These are phyloP conservation scores for Lampris megalopsis DNA, from an alignment of 2,113 vertebrate species.

Conservation along the genomic window DNA sequence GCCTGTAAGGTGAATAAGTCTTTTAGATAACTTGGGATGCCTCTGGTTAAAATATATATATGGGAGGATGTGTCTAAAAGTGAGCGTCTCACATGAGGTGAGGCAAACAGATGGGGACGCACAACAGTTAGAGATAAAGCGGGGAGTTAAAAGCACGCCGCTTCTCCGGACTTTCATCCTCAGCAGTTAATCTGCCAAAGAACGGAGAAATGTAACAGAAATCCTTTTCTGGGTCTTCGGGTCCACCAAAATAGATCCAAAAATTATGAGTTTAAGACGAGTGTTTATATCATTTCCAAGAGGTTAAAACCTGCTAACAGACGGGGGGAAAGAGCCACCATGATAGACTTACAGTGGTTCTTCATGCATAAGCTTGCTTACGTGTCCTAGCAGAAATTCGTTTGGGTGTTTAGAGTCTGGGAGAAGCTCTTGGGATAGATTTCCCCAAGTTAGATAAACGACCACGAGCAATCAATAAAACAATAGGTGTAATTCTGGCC, in stretches of 20 bases:
- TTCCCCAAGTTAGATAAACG: constrained; percentile 63
- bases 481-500: constrained; percentile 65
- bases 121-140: not conserved
- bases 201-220: constrained; percentile 41
- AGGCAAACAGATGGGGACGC: constrained; percentile 4
- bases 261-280: constrained; percentile 62
- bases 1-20: constrained; percentile 50
- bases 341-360: constrained; percentile 44
- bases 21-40: constrained; percentile 51
- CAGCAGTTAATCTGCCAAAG: constrained; percentile 35
- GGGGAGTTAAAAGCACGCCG: constrained; percentile 25
- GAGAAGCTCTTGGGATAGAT: constrained; percentile 49
- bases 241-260: constrained; percentile 60
- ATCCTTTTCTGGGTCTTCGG: constrained; percentile 37
- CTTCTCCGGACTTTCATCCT: constrained; percentile 28
- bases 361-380: constrained; percentile 41
- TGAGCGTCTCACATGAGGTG: constrained; percentile 7
- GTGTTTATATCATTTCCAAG: constrained; percentile 46
- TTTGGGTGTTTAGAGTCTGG: constrained; percentile 38
- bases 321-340: constrained; percentile 6
- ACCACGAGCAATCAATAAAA: constrained; percentile 70
- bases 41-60: constrained; percentile 28
- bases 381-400: constrained; percentile 41
- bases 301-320: constrained; percentile 1
- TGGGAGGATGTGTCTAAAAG: constrained; percentile 43